phyloP scores from a whole-genome alignment of 2,888 invertebrate genomes.

The Ornithoptera priamus region DNA sequence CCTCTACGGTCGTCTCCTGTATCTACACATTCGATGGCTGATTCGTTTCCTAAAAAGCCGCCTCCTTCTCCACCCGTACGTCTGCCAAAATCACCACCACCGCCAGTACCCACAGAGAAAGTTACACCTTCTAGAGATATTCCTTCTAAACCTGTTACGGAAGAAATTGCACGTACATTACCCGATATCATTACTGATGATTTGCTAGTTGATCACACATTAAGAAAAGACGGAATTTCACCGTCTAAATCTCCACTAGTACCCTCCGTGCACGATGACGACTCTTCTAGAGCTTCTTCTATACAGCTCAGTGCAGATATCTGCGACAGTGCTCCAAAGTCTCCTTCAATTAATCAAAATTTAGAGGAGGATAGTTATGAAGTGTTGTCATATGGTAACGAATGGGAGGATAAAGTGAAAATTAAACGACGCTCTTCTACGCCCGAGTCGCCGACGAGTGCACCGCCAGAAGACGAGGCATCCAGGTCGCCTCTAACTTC shows the following conservation, averaged over 20 bases:
- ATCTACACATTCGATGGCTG: slow-evolving; percentile 15
- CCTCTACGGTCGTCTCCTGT: slow-evolving; percentile 35
- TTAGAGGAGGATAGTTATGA: slow-evolving; percentile 60
- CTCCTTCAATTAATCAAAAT: slow-evolving; percentile 44
- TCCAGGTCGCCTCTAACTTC: slow-evolving; percentile 61
- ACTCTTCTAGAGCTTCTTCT: slow-evolving; percentile 11
- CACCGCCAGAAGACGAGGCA: slow-evolving; percentile 49
- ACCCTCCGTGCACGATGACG: slow-evolving; percentile 45
- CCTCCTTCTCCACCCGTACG: slow-evolving; percentile 40
- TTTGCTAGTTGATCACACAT: slow-evolving; percentile 33
- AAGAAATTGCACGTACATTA: slow-evolving; percentile 33
- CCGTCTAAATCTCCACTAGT: slow-evolving; percentile 47
- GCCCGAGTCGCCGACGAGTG: slow-evolving; percentile 58
- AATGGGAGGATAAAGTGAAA: slow-evolving; percentile 58
- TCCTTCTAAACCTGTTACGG: slow-evolving; percentile 28
- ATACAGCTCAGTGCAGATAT: slow-evolving; percentile 38
- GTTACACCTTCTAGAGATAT: slow-evolving; percentile 22
- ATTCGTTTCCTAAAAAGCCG: slow-evolving; percentile 31
- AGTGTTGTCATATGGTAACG: slow-evolving; percentile 56
- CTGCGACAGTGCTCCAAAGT: slow-evolving; percentile 50
- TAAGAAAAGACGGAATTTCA: slow-evolving; percentile 32
- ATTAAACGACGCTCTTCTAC: slow-evolving; percentile 66
- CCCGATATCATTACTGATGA: slow-evolving; percentile 42
- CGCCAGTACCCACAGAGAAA: slow-evolving; percentile 45
- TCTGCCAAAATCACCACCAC: slow-evolving; percentile 60